Evolutionary conservation across 2,797 vertebrate species (phyloP), one percentile per base, ranked within the genome.

Genomic region (Cryptoblepharus egeriae): DNA sequence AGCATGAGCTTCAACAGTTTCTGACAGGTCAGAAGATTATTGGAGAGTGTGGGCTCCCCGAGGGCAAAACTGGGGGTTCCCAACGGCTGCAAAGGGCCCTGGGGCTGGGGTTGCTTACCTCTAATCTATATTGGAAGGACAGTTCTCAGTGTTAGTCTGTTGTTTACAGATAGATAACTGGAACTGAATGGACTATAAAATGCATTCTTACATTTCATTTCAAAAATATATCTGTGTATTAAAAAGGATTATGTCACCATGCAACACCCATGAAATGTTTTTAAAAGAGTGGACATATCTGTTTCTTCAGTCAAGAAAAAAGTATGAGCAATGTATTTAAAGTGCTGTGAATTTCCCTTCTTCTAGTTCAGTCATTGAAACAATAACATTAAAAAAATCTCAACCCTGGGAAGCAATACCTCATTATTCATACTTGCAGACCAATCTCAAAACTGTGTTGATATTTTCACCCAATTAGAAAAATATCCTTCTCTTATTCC

Each of bases 161-260:
- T 16, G 76, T 65, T 85, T 88, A 73, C 2, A n/a, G 57, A 1
- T 79, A 3, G 20, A 1, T 79, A 85, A 77, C 32, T 32, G 75
- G 82, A 87, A 49, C 45, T 88, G 15, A 57, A 89, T 52, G 55
- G 12, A 74, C 2, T 85, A 30, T 8, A 87, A 78, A 87, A 72
- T 0, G 69, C 72, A 37, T 65, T 78, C 0, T 37, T 73, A 68
- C 63, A 83, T 70, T 87, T 77, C 28, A 79, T 86, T 86, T 78
- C 74, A 81, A 52, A 80, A 28, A 39, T 6, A 28, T 10, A 22
- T 60, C 13, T 49, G 52, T 75, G 37, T 42, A 79, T 45, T 73
- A 49, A 9, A 81, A 22, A 76, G 81, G 45, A 26, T 28, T 58
- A 67, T 90, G 81, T 68, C 5, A 87, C 42, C 24, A 42, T 20